A percentile compares a stretch with the other conserved stretches of the same genome.
Evolutionary conservation across 2,797 vertebrate genomes (phyloP).

Genomic region (Parauchenoglanis ngamensis): DNA sequence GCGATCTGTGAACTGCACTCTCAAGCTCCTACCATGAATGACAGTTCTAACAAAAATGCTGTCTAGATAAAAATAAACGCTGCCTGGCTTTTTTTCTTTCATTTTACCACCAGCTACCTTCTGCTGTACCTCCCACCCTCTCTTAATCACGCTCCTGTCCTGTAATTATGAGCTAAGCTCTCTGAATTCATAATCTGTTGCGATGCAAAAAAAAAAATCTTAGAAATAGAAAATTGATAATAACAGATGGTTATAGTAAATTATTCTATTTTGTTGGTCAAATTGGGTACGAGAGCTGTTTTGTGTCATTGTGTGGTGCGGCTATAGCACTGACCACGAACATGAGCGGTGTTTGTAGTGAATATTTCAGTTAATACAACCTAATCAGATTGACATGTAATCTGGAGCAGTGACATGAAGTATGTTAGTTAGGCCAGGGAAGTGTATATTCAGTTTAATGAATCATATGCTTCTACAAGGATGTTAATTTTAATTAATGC

Average conservation of each 20-base stretch:
- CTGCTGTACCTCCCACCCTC: conserved; percentile 5
- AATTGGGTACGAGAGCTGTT: not conserved
- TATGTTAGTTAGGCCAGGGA: not conserved
- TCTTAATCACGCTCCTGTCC: conserved; percentile 7
- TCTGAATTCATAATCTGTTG: not conserved
- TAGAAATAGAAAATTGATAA: not conserved
- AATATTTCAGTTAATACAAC: not conserved
- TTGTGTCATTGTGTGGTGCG: not conserved
- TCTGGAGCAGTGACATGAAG: not conserved
- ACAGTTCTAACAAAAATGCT: conserved; percentile 26
- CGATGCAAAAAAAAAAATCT: not conserved
- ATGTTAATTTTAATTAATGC: not conserved
- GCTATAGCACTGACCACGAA: not conserved
- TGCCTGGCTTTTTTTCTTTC: not conserved
- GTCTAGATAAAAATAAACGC: conserved; percentile 28
- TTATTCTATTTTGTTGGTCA: not conserved
- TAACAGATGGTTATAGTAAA: not conserved
- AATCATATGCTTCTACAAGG: not conserved
- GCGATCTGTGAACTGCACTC: conserved; percentile 6
- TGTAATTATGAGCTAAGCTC: conserved; percentile 9
- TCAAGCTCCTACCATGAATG: not conserved
- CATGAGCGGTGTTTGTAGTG: not conserved
- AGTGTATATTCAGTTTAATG: not conserved
- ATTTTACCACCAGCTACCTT: conserved; percentile 2
- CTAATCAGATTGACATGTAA: not conserved